Percentiles rank a stretch among this genome's conserved stretches.
Conservation (phyloP, 2,888 invertebrate genomes). For the Ptychoptera albimana region DNA sequence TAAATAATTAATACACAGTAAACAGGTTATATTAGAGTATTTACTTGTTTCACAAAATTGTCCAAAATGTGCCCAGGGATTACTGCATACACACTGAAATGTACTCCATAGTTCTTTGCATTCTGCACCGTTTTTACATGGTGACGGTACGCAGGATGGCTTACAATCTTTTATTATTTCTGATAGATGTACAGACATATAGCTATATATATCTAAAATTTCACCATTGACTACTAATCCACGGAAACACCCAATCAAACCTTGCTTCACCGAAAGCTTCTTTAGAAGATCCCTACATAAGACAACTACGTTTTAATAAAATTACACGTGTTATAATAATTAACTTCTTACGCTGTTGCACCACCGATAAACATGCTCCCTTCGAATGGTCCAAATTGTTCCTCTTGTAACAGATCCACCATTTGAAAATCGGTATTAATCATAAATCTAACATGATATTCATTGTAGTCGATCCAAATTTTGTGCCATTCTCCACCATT, state of each 20-base stretch:
- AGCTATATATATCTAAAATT: constrained; percentile 79
- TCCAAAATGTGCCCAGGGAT: constrained; percentile 85
- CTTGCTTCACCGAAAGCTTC: constrained; percentile 70
- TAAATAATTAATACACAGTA: neutral
- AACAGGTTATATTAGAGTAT: too few relatives aligned
- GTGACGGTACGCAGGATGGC: constrained; percentile 86
- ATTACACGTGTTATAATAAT: neutral
- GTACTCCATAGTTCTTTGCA: constrained; percentile 88
- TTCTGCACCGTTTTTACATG: constrained; percentile 78
- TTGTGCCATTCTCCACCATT: constrained; percentile 94
- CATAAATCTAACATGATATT: constrained; percentile 85
- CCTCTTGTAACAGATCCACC: constrained; percentile 68
- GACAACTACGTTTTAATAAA: constrained; percentile 1
- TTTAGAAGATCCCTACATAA: constrained; percentile 55
- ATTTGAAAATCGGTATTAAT: constrained; percentile 80
- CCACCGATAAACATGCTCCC: constrained; percentile 90
- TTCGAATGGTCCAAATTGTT: constrained; percentile 84
- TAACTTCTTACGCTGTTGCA: constrained; percentile 60
- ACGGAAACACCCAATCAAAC: constrained; percentile 85
- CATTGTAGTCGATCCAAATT: constrained; percentile 89
- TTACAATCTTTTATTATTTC: constrained; percentile 89
- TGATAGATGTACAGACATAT: constrained; percentile 80
- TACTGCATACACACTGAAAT: constrained; percentile 82
- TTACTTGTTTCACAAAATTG: constrained; percentile 80
- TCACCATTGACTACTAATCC: constrained; percentile 84